These are phyloP conservation scores for Ptilonorhynchus violaceus DNA, from an alignment of 2,113 vertebrate species.

Conservation along the genomic window DNA sequence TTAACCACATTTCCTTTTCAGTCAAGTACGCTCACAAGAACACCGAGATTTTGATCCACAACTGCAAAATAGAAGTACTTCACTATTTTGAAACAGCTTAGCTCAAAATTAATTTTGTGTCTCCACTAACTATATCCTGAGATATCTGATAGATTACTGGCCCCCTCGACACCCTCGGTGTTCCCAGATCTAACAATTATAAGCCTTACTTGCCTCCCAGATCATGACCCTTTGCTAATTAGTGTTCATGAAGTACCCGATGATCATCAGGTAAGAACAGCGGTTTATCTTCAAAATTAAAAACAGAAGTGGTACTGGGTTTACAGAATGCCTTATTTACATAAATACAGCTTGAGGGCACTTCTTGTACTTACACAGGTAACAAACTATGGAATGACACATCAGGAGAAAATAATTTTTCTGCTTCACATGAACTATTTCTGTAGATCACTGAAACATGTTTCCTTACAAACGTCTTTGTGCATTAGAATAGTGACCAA, in stretches of 20 bases:
- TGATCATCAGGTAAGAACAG: not conserved
- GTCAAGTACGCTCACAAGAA: not conserved
- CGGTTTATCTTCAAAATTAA: not conserved
- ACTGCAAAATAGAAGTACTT: not conserved
- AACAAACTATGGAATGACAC: not conserved
- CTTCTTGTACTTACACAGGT: not conserved
- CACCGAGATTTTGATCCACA: not conserved
- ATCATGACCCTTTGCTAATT: not conserved
- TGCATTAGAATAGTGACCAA: not conserved
- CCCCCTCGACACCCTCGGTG: not conserved
- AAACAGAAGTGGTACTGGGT: not conserved
- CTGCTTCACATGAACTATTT: not conserved
- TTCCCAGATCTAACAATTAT: not conserved
- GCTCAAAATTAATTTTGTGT: not conserved
- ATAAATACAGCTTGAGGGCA: not conserved
- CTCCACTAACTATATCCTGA: not conserved
- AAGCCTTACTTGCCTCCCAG: not conserved
- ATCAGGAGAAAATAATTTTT: not conserved
- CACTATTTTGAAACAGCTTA: not conserved
- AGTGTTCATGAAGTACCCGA: not conserved
- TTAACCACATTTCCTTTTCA: not conserved
- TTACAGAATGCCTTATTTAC: not conserved
- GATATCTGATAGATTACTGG: not conserved
- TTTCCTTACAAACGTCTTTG: not conserved
- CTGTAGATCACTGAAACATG: not conserved